These are phyloP conservation scores for Mus caroli DNA, from an alignment of 2,797 vertebrate species.

Conservation along the genomic window DNA sequence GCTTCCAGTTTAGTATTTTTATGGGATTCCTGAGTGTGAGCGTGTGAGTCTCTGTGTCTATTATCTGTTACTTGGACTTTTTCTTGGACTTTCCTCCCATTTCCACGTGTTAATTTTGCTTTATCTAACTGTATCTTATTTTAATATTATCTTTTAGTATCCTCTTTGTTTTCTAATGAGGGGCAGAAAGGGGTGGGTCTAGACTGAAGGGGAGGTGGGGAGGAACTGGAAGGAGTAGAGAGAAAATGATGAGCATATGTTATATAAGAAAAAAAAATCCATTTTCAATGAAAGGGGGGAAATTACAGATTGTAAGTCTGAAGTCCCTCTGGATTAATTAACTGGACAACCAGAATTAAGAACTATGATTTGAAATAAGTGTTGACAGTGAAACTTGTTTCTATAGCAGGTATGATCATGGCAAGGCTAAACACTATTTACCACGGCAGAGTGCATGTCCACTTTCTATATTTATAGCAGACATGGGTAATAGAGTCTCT, in stretches of 20 bases:
- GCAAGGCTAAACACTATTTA: background rate
- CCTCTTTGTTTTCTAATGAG: background rate
- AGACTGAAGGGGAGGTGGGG: background rate
- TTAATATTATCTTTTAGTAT: background rate
- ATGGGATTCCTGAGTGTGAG: background rate
- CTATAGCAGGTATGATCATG: background rate
- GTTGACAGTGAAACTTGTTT: background rate
- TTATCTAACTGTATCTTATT: background rate
- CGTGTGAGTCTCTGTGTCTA: background rate
- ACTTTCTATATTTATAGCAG: background rate
- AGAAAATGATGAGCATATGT: background rate
- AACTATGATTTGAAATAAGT: background rate
- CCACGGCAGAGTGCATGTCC: background rate
- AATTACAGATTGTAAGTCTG: background rate
- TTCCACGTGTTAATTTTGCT: background rate
- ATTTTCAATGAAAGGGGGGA: background rate
- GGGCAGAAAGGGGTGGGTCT: background rate
- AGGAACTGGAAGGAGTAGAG: background rate
- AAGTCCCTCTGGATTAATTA: slow-evolving; percentile 19
- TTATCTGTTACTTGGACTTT: background rate
- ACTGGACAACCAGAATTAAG: background rate
- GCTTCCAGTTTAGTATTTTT: background rate
- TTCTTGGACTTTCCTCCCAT: background rate
- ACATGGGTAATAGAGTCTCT: background rate
- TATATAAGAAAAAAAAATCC: background rate